Percentiles rank a stretch among this genome's conserved stretches.
Evolutionary conservation across 2,888 invertebrate genomes (phyloP).

Genomic region (Synanthedon formicaeformis): DNA sequence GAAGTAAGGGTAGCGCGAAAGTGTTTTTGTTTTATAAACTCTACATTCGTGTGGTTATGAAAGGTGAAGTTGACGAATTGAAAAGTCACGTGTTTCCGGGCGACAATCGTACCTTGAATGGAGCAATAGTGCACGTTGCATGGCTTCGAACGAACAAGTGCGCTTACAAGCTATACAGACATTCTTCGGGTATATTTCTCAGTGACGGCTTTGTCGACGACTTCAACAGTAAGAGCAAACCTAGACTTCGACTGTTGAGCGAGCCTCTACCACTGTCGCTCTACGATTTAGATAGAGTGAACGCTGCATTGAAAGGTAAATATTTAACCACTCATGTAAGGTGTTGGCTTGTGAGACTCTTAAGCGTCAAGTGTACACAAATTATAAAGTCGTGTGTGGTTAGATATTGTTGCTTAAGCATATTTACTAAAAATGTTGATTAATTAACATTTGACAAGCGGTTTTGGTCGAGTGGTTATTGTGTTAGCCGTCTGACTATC

Average conservation of each 20-base stretch:
- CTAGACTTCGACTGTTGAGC: conserved; percentile 54
- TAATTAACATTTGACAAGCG: neutral
- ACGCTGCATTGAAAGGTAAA: conserved; percentile 67
- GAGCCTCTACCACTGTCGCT: conserved; percentile 63
- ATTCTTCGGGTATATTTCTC: conserved; percentile 64
- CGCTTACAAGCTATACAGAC: conserved; percentile 59
- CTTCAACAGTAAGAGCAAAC: conserved; percentile 35
- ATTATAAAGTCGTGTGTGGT: conserved; percentile 34
- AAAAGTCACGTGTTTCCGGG: conserved; percentile 52
- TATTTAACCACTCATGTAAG: conserved; percentile 33
- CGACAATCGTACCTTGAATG: conserved; percentile 51
- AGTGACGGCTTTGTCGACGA: conserved; percentile 55
- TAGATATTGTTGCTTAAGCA: conserved; percentile 3
- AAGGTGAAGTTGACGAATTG: conserved; percentile 53
- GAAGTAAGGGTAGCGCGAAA: conserved; percentile 41
- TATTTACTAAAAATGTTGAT: conserved; percentile 1
- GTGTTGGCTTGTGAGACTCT: conserved; percentile 33
- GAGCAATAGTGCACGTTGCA: conserved; percentile 58
- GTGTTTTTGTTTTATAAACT: conserved; percentile 61
- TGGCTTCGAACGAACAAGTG: conserved; percentile 62
- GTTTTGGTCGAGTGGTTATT: too few relatives aligned
- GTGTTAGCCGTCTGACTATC: too few relatives aligned
- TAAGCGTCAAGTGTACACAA: conserved; percentile 19
- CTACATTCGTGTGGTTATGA: conserved; percentile 56
- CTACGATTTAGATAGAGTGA: conserved; percentile 65